A percentile compares a stretch with the other conserved stretches of the same genome.
These are phyloP conservation scores for Alitta virens DNA, from an alignment of 2,888 invertebrate genomes.

Conservation along the genomic window DNA sequence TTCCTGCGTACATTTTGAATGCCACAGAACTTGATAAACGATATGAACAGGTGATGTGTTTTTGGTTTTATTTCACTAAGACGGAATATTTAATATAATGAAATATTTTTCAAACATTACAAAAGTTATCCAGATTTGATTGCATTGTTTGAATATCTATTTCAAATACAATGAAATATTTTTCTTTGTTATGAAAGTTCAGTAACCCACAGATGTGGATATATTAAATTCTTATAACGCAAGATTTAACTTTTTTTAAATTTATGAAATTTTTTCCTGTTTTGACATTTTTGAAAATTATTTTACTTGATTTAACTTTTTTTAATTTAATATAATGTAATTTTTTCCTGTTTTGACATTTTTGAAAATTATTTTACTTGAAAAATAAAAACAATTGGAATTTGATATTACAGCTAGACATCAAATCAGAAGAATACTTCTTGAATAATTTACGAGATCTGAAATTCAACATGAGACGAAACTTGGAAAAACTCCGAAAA, in stretches of 20 bases:
- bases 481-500: constrained; percentile 39
- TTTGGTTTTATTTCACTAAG: too few relatives aligned
- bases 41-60: constrained; percentile 63
- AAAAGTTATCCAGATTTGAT: too few relatives aligned
- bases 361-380: not conserved
- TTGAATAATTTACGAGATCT: constrained; percentile 45
- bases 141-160: too few relatives aligned
- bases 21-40: constrained; percentile 76
- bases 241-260: not conserved
- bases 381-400: not conserved
- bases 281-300: not conserved
- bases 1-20: constrained; percentile 79
- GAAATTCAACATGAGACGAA: constrained; percentile 36
- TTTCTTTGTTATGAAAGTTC: too few relatives aligned
- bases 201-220: too few relatives aligned
- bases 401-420: constrained; percentile 36
- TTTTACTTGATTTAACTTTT: not conserved
- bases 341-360: not conserved
- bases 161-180: too few relatives aligned
- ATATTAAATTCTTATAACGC: too few relatives aligned
- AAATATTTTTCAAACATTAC: too few relatives aligned
- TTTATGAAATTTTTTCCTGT: not conserved
- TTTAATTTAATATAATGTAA: not conserved
- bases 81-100: too few relatives aligned
- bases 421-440: constrained; percentile 44